Evolutionary conservation across 2,888 invertebrate genomes (phyloP).

Genomic region (Aspidiotus destructor): DNA sequence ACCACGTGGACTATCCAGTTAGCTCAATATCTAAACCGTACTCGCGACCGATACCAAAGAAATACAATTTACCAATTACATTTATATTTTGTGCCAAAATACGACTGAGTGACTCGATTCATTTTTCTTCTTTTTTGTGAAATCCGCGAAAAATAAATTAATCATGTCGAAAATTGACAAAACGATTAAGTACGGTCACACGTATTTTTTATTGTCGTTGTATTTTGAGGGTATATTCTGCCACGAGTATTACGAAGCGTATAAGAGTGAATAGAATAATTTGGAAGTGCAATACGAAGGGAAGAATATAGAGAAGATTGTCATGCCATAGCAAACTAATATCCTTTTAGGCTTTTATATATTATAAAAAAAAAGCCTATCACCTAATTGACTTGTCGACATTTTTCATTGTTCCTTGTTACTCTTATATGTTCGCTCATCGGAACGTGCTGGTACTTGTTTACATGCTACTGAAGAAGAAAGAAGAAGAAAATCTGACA

Average conservation of each 20-base stretch:
- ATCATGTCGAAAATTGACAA: conserved; percentile 29
- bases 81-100: not conserved
- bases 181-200: conserved; percentile 19
- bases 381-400: conserved; percentile 25
- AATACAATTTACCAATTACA: not conserved
- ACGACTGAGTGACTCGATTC: not conserved
- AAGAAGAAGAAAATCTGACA: too few relatives aligned
- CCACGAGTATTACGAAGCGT: too few relatives aligned
- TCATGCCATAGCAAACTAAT: conserved; percentile 13
- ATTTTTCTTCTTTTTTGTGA: conserved; percentile 1
- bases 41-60: not conserved
- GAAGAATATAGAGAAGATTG: not conserved
- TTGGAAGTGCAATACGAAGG: not conserved
- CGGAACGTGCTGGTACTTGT: not conserved
- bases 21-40: too few relatives aligned
- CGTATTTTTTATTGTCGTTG: not conserved
- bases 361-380: conserved; percentile 19
- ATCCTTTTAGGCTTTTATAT: conserved; percentile 10
- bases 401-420: conserved; percentile 2
- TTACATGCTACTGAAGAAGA: too few relatives aligned
- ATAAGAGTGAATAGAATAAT: too few relatives aligned
- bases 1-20: too few relatives aligned
- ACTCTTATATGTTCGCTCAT: not conserved
- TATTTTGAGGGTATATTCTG: not conserved
- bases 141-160: conserved; percentile 9